Percentiles rank a stretch among this genome's conserved stretches.
These are phyloP conservation scores for Falco naumanni DNA, from an alignment of 2,797 vertebrate genomes.

Conservation along the genomic window DNA sequence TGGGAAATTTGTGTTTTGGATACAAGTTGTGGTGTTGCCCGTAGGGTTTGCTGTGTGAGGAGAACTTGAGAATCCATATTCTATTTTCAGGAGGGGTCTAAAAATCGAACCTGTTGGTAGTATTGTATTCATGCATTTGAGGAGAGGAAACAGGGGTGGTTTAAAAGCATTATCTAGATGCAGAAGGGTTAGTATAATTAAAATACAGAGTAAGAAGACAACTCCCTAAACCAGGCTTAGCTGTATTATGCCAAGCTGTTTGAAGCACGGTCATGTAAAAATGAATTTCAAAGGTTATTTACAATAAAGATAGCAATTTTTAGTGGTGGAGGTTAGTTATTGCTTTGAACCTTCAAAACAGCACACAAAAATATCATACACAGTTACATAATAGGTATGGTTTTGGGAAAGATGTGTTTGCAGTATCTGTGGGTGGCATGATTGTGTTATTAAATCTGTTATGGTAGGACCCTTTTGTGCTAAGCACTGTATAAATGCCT, in stretches of 20 bases:
- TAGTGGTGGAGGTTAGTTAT: slow-evolving; percentile 2
- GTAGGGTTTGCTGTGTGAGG: background rate
- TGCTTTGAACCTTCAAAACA: slow-evolving; percentile 38
- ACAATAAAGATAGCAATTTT: background rate
- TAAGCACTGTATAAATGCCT: background rate
- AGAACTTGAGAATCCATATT: background rate
- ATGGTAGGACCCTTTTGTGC: slow-evolving; percentile 41
- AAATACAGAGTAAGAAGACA: background rate
- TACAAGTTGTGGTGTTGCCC: background rate
- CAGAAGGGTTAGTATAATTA: background rate
- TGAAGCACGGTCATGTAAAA: background rate
- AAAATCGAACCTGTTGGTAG: background rate
- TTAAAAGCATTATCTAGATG: background rate
- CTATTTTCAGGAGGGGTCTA: background rate
- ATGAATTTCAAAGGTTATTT: slow-evolving; percentile 33
- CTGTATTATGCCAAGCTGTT: background rate
- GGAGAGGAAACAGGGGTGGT: background rate
- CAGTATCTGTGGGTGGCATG: slow-evolving; percentile 37
- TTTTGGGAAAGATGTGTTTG: slow-evolving; percentile 34
- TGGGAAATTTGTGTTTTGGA: background rate
- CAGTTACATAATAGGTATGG: slow-evolving; percentile 40
- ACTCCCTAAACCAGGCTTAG: background rate
- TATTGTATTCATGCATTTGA: background rate
- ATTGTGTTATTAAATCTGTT: slow-evolving; percentile 53
- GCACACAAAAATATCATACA: background rate